Percentiles rank a stretch among this genome's conserved stretches.
Evolutionary conservation across 2,888 invertebrate genomes (phyloP).

Genomic region (Agrochola macilenta): DNA sequence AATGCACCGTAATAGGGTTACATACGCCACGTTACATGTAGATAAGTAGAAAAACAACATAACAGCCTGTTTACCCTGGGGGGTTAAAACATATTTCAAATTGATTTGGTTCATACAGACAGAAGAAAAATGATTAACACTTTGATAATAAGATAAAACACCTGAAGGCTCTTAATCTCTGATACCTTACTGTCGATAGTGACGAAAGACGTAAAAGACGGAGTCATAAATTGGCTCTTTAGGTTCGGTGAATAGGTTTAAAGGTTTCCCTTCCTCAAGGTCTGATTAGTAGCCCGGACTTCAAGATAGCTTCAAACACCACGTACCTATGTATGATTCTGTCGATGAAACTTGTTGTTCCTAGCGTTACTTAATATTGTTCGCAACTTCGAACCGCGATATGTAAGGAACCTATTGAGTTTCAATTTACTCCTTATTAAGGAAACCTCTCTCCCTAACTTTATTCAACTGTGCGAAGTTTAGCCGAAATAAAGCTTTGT

Average conservation of each 20-base stretch:
- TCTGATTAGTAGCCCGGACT: constrained; percentile 16
- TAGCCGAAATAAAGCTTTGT: constrained; percentile 30
- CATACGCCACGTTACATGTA: too few relatives aligned
- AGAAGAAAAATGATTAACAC: background rate
- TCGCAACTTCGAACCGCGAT: constrained; percentile 38
- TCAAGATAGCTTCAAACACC: constrained; percentile 11
- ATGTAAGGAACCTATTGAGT: constrained; percentile 51
- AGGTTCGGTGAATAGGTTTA: background rate
- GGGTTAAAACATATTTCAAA: background rate
- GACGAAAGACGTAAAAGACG: background rate
- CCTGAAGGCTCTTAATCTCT: too few relatives aligned
- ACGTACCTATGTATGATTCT: constrained; percentile 11
- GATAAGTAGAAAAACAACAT: background rate
- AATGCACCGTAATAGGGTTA: background rate
- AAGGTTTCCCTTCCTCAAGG: background rate
- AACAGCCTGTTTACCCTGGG: background rate
- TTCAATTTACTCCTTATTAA: constrained; percentile 61
- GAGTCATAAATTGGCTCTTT: background rate
- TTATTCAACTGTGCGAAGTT: constrained; percentile 41
- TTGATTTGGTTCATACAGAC: background rate
- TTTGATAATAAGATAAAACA: background rate
- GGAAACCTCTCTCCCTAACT: constrained; percentile 30
- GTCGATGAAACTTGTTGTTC: constrained; percentile 30
- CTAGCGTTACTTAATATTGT: constrained; percentile 29
- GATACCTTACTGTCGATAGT: background rate